Evolutionary conservation across 2,113 vertebrate species (phyloP).

Genomic region (Chinchilla lanigera): DNA sequence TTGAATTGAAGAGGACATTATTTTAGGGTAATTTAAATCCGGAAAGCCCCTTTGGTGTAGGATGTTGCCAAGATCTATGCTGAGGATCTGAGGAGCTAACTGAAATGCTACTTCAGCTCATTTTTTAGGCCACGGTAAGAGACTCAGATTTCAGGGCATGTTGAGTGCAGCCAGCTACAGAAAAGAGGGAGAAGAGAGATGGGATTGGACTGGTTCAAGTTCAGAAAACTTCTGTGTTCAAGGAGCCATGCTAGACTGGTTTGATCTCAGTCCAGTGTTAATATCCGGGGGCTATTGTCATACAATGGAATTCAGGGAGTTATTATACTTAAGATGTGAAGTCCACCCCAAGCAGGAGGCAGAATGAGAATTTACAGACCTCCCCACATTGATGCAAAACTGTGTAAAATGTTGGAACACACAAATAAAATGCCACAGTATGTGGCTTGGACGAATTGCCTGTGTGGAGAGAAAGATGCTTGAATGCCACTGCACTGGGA

Average conservation of each 20-base stretch:
- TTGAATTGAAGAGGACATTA: constrained; percentile 59
- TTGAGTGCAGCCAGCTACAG: not conserved
- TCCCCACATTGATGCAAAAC: not conserved
- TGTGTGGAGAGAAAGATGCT: not conserved
- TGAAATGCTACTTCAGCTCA: not conserved
- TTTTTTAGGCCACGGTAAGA: not conserved
- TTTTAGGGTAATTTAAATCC: constrained; percentile 42
- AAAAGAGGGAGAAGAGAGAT: not conserved
- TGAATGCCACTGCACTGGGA: rapidly evolving
- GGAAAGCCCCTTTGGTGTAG: not conserved
- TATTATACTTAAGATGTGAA: not conserved
- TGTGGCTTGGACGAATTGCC: not conserved
- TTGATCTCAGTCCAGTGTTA: not conserved
- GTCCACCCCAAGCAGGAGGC: not conserved
- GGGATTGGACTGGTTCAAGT: not conserved
- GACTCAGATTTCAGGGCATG: not conserved
- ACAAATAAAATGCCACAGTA: not conserved
- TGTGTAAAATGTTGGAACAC: not conserved
- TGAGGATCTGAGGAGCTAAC: not conserved
- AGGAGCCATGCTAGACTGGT: not conserved
- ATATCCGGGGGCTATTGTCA: not conserved
- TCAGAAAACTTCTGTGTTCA: not conserved
- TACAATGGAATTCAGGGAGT: not conserved
- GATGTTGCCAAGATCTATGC: not conserved
- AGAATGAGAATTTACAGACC: too few relatives aligned